Base-by-base conservation (phyloP, 2,113 vertebrate species). In the Protomyctophum bolini region DNA sequence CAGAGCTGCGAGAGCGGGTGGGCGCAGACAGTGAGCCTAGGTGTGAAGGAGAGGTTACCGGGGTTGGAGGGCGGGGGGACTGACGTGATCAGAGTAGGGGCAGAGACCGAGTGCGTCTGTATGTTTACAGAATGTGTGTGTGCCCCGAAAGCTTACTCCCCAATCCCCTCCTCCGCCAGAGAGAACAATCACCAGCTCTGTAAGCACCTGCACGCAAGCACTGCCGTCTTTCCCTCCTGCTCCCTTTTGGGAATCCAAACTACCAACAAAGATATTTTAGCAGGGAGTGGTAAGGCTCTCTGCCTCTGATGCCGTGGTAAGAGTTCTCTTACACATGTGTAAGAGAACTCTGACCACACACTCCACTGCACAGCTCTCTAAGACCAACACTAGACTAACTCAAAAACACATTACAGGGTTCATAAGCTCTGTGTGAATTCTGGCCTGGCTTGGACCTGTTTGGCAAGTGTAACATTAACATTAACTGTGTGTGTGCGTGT, bases 151-250 rank as follows among this genome's bases (percentile, higher is more conserved):
- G 33, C 33, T 41, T 41, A 7, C 57, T 66, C 51, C 64, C 71
- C 12, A 5, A 2, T 75, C 63, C 59, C 12, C 4, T 69, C 67
- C 11, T 11, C 10, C 33, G 68, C 77, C 50, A 55, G 33, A 59
- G 75, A 64, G 87, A 83, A 88, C 86, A 88, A 80, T 88, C 72
- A 54, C 51, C 10, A 60, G 74, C 84, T 89, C 76, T 90, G 85
- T 83, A 75, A 80, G 80, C 89, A 88, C 84, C 89, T 90, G 83
- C 76, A 68, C 58, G 29, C 73, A 66, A 41, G 46, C 51, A 70
- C 67, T 77, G 63, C 69, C 65, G 56, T 67, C 60, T 70, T 70
- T 82, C 58, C 50, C 45, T 66, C 72, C 73, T 68, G 3, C 72
- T 52, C 47, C 14, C 55, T 73, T 58, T 70, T 82, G 81, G 77